A percentile compares a stretch with the other conserved stretches of the same genome.
phyloP scores from a whole-genome alignment of 2,888 invertebrate genomes.

The Mesorhabditis belari region DNA sequence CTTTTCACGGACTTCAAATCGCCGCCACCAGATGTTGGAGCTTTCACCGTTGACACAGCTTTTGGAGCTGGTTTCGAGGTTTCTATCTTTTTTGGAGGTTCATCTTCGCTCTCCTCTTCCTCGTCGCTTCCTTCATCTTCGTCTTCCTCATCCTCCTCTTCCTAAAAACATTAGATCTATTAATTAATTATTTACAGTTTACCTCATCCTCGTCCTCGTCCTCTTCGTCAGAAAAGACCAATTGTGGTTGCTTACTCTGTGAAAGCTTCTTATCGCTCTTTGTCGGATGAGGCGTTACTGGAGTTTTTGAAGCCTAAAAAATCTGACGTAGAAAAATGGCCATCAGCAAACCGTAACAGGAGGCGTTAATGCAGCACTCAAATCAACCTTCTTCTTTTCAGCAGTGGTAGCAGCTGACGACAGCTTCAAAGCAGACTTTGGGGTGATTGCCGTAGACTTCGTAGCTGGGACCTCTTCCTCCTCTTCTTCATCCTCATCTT shows the following conservation, averaged over 20 bases:
- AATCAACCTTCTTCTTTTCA: slow-evolving; percentile 25
- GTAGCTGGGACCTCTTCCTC: slow-evolving; percentile 17
- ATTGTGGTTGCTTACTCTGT: slow-evolving; percentile 16
- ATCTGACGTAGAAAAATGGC: background rate
- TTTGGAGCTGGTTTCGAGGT: background rate
- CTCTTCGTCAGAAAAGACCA: slow-evolving; percentile 25
- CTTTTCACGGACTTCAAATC: slow-evolving; percentile 12
- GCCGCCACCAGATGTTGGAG: background rate
- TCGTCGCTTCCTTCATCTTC: background rate
- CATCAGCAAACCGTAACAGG: slow-evolving; percentile 21
- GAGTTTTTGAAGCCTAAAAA: slow-evolving; percentile 25
- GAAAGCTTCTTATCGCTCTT: slow-evolving; percentile 7
- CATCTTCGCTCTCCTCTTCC: background rate
- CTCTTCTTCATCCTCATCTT: slow-evolving; percentile 10
- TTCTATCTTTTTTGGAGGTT: slow-evolving; percentile 2
- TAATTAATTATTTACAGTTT: background rate
- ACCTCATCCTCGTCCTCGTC: slow-evolving; percentile 11
- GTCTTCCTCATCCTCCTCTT: slow-evolving; percentile 13
- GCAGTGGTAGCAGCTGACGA: slow-evolving; percentile 10
- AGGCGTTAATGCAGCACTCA: slow-evolving; percentile 25
- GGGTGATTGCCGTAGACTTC: slow-evolving; percentile 7
- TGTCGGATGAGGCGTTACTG: slow-evolving; percentile 30
- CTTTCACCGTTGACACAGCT: background rate
- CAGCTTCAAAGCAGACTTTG: slow-evolving; percentile 21
- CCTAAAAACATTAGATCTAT: slow-evolving; percentile 3